phyloP scores from a whole-genome alignment of 1,140 invertebrate species.

The Cepaea nemoralis region DNA sequence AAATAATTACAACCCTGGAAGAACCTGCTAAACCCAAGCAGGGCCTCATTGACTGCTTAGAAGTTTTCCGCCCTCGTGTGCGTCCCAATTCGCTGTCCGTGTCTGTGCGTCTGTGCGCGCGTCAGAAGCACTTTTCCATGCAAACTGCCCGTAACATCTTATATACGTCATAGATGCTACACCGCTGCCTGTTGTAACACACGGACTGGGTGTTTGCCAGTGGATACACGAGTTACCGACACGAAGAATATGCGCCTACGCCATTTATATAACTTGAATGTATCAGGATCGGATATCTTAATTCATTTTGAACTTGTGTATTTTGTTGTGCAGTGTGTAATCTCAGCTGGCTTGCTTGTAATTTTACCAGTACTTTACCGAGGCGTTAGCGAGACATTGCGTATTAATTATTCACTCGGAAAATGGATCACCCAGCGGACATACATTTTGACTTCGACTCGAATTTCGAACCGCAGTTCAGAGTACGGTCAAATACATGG shows the following conservation, averaged over 20 bases:
- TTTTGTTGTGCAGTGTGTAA: too few relatives aligned
- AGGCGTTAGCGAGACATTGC: not conserved
- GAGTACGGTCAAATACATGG: constrained; percentile 97
- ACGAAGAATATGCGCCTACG: not conserved
- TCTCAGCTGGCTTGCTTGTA: too few relatives aligned
- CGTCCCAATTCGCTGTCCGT: too few relatives aligned
- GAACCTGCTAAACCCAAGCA: constrained; percentile 30
- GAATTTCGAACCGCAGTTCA: constrained; percentile 90
- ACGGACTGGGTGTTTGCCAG: not conserved
- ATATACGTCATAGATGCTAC: constrained; percentile 66
- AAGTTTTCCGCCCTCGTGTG: constrained; percentile 45
- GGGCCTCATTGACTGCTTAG: constrained; percentile 37
- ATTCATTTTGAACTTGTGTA: not conserved
- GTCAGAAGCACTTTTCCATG: constrained; percentile 51
- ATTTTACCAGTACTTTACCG: not conserved
- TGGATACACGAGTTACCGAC: not conserved
- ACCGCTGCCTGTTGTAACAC: constrained; percentile 43
- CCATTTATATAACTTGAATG: not conserved
- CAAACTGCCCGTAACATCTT: constrained; percentile 70
- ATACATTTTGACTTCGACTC: constrained; percentile 86
- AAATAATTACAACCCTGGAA: too few relatives aligned
- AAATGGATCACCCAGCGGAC: constrained; percentile 67
- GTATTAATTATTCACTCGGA: too few relatives aligned
- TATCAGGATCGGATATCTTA: constrained; percentile 11
- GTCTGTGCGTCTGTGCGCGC: constrained; percentile 47